Evolutionary conservation across 2,113 vertebrate genomes (phyloP).

Genomic region (Mesembrinibis cayennensis): DNA sequence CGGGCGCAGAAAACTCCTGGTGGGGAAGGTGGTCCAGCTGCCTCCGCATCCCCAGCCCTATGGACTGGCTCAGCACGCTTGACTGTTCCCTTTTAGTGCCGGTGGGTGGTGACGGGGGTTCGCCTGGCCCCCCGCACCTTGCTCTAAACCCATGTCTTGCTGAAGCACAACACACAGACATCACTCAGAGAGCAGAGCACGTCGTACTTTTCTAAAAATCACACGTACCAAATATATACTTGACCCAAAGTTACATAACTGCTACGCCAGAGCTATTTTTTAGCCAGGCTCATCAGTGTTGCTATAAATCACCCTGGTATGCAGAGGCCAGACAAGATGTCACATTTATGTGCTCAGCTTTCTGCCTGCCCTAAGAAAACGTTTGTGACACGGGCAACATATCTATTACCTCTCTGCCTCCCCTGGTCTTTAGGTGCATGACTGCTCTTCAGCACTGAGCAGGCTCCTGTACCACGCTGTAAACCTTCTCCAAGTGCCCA

Average conservation of each 20-base stretch:
- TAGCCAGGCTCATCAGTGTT: neutral
- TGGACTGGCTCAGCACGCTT: neutral
- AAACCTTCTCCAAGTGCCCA: neutral
- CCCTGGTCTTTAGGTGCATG: neutral
- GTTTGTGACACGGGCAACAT: neutral
- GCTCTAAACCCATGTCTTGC: neutral
- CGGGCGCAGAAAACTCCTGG: neutral
- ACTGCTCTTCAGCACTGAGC: neutral
- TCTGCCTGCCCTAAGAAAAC: neutral
- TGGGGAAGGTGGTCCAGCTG: accelerated
- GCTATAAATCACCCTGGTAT: neutral
- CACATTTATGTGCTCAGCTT: neutral
- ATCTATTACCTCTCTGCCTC: neutral
- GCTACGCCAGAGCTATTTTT: neutral
- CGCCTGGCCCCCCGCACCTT: neutral
- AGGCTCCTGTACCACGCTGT: neutral
- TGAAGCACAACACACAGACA: neutral
- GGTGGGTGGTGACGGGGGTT: neutral
- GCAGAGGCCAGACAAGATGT: conserved; percentile 11
- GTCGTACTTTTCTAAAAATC: neutral
- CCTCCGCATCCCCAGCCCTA: neutral
- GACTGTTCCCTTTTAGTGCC: neutral
- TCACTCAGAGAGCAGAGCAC: neutral
- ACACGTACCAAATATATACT: neutral
- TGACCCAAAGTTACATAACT: neutral